A percentile compares a stretch with the other conserved stretches of the same genome.
phyloP scores from a whole-genome alignment of 2,888 invertebrate species.

The Oscheius sp. region DNA sequence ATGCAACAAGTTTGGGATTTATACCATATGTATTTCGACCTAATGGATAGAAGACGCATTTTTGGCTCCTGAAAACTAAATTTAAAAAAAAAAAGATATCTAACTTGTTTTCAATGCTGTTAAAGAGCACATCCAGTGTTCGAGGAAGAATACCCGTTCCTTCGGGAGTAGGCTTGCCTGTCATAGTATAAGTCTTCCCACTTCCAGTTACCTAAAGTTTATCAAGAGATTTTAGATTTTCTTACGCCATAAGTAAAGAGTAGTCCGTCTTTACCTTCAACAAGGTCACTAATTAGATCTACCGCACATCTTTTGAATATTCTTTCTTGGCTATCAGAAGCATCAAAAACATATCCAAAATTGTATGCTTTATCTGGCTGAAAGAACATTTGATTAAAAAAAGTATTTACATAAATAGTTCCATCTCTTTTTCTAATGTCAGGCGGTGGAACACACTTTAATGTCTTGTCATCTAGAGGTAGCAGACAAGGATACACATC shows the following conservation, averaged over 20 bases:
- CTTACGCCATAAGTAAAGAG: constrained; percentile 92
- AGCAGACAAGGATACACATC: constrained; percentile 53
- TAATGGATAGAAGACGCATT: constrained; percentile 85
- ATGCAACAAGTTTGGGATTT: constrained; percentile 85
- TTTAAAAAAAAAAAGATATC: constrained; percentile 72
- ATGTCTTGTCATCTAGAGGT: constrained; percentile 48
- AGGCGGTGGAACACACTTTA: constrained; percentile 51
- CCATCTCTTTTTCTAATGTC: constrained; percentile 37
- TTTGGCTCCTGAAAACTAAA: constrained; percentile 39
- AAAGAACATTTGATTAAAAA: constrained; percentile 12
- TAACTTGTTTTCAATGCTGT: constrained; percentile 83
- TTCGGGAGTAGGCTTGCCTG: constrained; percentile 75
- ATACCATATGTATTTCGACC: constrained; percentile 92
- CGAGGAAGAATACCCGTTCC: constrained; percentile 88
- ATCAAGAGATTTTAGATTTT: no score
- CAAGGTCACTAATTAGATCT: constrained; percentile 84
- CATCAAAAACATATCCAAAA: constrained; percentile 83
- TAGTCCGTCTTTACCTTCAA: constrained; percentile 85
- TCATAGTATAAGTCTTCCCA: constrained; percentile 97
- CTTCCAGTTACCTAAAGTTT: no score
- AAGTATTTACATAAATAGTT: constrained; percentile 39
- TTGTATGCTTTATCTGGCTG: constrained; percentile 76
- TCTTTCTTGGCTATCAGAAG: constrained; percentile 81
- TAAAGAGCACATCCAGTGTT: constrained; percentile 89
- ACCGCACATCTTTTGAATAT: constrained; percentile 84